These are phyloP conservation scores for Girardinus metallicus DNA, from an alignment of 2,797 vertebrate species.

Conservation along the genomic window DNA sequence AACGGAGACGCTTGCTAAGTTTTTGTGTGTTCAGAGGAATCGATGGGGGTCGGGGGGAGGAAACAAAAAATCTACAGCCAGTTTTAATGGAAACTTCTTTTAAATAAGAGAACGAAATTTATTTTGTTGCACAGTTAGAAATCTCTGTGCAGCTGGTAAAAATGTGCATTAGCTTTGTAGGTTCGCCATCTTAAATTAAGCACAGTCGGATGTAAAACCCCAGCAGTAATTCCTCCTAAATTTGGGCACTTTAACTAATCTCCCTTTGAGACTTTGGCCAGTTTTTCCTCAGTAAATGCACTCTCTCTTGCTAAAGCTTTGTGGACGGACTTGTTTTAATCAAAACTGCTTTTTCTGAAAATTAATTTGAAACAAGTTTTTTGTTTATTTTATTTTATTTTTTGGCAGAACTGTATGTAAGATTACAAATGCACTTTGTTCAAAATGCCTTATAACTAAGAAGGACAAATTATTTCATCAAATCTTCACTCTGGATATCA, in stretches of 20 bases:
- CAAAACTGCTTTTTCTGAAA: neutral
- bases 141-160: neutral
- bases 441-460: neutral
- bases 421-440: neutral
- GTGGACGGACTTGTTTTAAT: neutral
- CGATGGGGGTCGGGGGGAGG: rapidly evolving
- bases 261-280: constrained; percentile 1
- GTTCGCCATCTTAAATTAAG: neutral
- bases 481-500: neutral
- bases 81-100: neutral
- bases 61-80: neutral
- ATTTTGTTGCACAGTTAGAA: neutral
- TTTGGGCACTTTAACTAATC: constrained; percentile 7
- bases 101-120: neutral
- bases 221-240: neutral
- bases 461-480: neutral
- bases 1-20: neutral
- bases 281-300: constrained; percentile 8
- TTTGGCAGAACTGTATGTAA: neutral
- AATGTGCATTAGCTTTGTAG: neutral
- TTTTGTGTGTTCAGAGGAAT: neutral
- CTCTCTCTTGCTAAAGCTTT: neutral
- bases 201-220: constrained; percentile 3
- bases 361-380: neutral
- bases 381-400: neutral